Percentiles rank a stretch among this genome's conserved stretches.
Evolutionary conservation across 2,888 invertebrate genomes (phyloP).

Genomic region (Patella ulyssiponensis): DNA sequence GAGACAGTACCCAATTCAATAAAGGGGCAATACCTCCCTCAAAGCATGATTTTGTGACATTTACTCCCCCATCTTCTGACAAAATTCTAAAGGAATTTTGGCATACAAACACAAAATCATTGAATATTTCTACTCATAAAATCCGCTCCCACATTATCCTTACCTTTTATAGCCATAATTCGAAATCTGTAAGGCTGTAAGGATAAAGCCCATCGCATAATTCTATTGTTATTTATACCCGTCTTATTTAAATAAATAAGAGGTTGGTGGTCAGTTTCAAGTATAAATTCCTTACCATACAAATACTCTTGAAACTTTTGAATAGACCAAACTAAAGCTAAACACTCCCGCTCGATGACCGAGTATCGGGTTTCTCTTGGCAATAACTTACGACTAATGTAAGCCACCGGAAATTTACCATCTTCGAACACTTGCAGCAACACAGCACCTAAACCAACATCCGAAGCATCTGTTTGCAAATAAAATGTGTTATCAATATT

Average conservation of each 20-base stretch:
- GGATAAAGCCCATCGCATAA: background rate
- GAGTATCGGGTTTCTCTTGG: constrained; percentile 33
- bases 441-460: constrained; percentile 43
- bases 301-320: constrained; percentile 6
- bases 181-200: background rate
- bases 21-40: too few species aligned
- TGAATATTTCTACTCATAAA: background rate
- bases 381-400: constrained; percentile 40
- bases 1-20: too few species aligned
- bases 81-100: background rate
- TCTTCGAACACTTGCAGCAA: constrained; percentile 37
- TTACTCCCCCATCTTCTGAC: background rate
- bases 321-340: constrained; percentile 11
- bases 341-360: background rate
- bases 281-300: background rate
- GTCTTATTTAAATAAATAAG: background rate
- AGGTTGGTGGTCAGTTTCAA: constrained; percentile 4
- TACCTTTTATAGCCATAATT: background rate
- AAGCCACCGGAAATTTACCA: constrained; percentile 39
- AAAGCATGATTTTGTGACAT: too few species aligned
- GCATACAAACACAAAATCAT: background rate
- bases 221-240: background rate
- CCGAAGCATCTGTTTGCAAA: constrained; percentile 43
- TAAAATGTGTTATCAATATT: constrained; percentile 32
- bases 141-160: background rate